These are phyloP conservation scores for Punctoribates punctum DNA, from an alignment of 2,888 invertebrate species.

Conservation along the genomic window DNA sequence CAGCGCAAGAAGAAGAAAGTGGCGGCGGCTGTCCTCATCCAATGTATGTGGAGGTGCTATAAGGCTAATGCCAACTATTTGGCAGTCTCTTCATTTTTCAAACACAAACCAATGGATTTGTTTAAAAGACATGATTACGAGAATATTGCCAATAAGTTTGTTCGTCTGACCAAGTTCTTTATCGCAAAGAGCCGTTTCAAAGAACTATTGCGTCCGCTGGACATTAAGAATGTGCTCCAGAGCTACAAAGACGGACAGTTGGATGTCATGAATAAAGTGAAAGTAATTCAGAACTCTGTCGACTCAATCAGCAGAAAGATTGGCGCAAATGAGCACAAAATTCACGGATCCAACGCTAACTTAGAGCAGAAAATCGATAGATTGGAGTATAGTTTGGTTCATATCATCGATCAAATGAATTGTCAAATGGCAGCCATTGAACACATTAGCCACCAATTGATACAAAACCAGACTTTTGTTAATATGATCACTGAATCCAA, in stretches of 20 bases:
- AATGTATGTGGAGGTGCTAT: constrained; percentile 35
- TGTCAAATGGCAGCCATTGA: no score
- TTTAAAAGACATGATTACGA: constrained; percentile 40
- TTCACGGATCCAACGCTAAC: neutral
- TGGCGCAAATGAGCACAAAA: constrained; percentile 26
- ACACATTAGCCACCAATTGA: no score
- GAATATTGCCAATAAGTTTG: constrained; percentile 35
- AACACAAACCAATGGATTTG: constrained; percentile 37
- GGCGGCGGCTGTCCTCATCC: constrained; percentile 39
- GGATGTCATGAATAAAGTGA: constrained; percentile 33
- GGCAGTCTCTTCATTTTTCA: constrained; percentile 32
- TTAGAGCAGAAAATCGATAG: neutral
- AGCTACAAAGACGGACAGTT: constrained; percentile 40
- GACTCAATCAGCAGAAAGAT: constrained; percentile 29
- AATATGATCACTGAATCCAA: no score
- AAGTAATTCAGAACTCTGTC: constrained; percentile 32
- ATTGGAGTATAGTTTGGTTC: neutral
- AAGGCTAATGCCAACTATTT: constrained; percentile 37
- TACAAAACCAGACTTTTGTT: no score
- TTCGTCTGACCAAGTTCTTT: constrained; percentile 37
- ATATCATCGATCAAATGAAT: no score
- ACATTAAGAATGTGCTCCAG: constrained; percentile 39
- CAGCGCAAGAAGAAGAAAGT: constrained; percentile 41
- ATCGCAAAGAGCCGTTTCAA: constrained; percentile 28
- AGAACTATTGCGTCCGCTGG: constrained; percentile 36